These are phyloP conservation scores for Stichodactyla helianthus DNA, from an alignment of 64 coral and sea anemone species.

Conservation along the genomic window DNA sequence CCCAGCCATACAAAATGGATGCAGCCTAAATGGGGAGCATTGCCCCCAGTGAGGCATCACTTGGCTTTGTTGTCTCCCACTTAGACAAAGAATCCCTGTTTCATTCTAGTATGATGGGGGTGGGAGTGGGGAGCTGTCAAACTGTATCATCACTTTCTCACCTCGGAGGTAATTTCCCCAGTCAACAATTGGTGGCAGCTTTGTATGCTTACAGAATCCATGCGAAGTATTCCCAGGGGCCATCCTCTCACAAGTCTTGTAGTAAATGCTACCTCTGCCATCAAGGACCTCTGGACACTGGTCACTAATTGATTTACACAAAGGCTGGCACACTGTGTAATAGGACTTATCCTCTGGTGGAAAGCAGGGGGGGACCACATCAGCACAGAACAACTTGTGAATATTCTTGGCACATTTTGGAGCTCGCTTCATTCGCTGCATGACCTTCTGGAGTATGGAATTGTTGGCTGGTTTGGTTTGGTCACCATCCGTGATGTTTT, in stretches of 20 bases:
- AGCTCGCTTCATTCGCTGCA: neutral
- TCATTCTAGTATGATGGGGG: too few relatives aligned
- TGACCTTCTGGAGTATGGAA: slow-evolving; percentile 12
- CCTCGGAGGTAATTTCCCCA: neutral
- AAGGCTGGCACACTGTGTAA: slow-evolving; percentile 13
- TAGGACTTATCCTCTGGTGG: neutral
- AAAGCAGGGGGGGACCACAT: neutral
- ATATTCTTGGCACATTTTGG: slow-evolving; percentile 20
- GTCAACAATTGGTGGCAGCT: slow-evolving; percentile 11
- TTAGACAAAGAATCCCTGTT: too few relatives aligned
- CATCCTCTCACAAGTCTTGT: neutral
- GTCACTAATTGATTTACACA: neutral
- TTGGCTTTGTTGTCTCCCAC: too few relatives aligned
- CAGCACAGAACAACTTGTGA: slow-evolving; percentile 3
- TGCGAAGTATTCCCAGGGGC: neutral
- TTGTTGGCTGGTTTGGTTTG: neutral
- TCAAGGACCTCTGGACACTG: slow-evolving; percentile 5
- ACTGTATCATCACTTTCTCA: neutral
- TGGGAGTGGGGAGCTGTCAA: too few relatives aligned
- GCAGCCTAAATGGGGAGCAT: too few relatives aligned
- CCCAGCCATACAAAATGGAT: too few relatives aligned
- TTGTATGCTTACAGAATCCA: slow-evolving; percentile 22
- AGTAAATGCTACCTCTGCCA: neutral
- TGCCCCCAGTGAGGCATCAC: too few relatives aligned
- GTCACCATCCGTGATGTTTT: slow-evolving; percentile 15